Evolutionary conservation across 2,888 invertebrate genomes (phyloP).

Genomic region (Drosophila testacea): DNA sequence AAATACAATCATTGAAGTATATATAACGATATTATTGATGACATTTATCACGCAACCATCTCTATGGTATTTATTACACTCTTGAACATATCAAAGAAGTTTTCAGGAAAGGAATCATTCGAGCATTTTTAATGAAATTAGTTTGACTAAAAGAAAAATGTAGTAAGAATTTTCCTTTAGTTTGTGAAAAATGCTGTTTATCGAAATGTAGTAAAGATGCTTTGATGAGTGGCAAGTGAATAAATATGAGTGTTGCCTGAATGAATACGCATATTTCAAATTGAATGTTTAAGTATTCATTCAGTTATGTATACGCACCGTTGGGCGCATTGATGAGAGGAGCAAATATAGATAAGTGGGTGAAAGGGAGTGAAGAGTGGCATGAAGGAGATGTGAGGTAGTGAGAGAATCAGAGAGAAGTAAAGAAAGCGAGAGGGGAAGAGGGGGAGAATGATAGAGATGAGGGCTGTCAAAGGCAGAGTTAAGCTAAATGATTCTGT

Average conservation of each 20-base stretch:
- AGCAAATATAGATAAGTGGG: neutral
- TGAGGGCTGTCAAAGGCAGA: slow-evolving; percentile 33
- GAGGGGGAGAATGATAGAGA: neutral
- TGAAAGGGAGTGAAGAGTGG: neutral
- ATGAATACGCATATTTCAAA: slow-evolving; percentile 32
- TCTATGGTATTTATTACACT: neutral
- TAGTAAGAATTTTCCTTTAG: slow-evolving; percentile 1
- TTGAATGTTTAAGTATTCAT: slow-evolving; percentile 36
- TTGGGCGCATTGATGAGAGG: slow-evolving; percentile 32
- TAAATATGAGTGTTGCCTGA: slow-evolving; percentile 32
- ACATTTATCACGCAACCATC: neutral
- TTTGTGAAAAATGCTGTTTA: slow-evolving; percentile 3
- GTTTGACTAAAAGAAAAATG: neutral
- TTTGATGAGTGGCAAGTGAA: slow-evolving; percentile 31
- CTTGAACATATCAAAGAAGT: neutral
- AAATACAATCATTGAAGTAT: too few species aligned
- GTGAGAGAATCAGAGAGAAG: neutral
- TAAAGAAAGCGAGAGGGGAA: neutral
- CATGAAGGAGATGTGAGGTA: neutral
- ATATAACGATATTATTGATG: neutral
- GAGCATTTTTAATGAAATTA: slow-evolving; percentile 11
- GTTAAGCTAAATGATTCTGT: slow-evolving; percentile 25
- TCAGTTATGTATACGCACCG: slow-evolving; percentile 49
- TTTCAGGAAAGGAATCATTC: slow-evolving; percentile 2
- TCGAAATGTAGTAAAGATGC: slow-evolving; percentile 5